phyloP scores from a whole-genome alignment of 2,797 vertebrate genomes.

The Vipera latastei region DNA sequence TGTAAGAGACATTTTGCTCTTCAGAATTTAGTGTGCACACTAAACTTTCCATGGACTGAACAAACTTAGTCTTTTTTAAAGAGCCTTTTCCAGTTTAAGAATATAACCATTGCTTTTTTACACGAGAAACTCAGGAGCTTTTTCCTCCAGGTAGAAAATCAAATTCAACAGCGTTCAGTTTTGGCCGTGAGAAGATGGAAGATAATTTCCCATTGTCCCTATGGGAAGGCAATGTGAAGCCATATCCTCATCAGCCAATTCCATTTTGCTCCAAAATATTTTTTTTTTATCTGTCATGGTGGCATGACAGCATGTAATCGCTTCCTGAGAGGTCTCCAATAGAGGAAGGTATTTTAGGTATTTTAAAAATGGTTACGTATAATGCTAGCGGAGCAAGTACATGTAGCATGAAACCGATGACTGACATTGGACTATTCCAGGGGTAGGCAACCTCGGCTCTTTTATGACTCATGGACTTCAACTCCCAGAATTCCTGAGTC shows the following conservation, averaged over 20 bases:
- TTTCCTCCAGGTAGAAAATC: not conserved
- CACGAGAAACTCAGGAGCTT: not conserved
- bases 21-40: not conserved
- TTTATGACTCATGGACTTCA: no score
- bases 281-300: constrained; percentile 34
- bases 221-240: constrained; percentile 36
- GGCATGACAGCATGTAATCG: constrained; percentile 34
- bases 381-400: constrained; percentile 43
- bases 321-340: constrained; percentile 47
- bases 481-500: no score
- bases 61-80: constrained; percentile 29
- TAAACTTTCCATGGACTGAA: constrained; percentile 24
- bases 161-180: not conserved
- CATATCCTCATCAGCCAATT: constrained; percentile 59
- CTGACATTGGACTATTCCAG: no score
- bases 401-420: not conserved
- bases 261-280: not conserved
- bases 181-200: not conserved
- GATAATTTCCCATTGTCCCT: constrained; percentile 11
- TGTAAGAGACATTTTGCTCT: constrained; percentile 1
- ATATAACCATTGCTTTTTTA: not conserved
- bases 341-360: constrained; percentile 51
- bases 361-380: constrained; percentile 61
- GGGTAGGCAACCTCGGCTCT: no score
- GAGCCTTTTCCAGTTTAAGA: not conserved